Conservation (phyloP, 2,888 invertebrate genomes). For the Drosophila gaucha region DNA sequence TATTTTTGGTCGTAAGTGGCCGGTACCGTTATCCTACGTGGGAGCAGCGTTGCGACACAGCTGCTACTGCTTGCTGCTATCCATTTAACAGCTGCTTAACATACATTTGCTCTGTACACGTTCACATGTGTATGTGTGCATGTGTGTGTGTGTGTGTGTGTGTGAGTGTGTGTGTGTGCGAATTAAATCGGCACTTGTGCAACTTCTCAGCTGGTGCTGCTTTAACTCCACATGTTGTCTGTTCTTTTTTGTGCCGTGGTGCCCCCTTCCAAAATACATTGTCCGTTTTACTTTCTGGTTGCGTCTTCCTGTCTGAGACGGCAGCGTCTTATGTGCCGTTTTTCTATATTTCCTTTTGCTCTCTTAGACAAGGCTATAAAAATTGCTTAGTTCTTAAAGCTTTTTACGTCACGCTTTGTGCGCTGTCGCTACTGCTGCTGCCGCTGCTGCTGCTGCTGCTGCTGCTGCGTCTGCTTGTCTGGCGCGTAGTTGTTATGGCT, state of each 20-base stretch:
- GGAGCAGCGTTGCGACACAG: slow-evolving; percentile 16
- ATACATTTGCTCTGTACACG: slow-evolving; percentile 35
- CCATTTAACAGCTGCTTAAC: slow-evolving; percentile 73
- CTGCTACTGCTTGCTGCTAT: slow-evolving; percentile 36
- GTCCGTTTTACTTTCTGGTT: slow-evolving; percentile 8
- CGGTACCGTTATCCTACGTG: slow-evolving; percentile 39
- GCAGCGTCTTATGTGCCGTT: slow-evolving; percentile 51
- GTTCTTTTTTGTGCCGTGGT: slow-evolving; percentile 29
- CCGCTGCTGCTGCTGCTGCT: slow-evolving; percentile 10
- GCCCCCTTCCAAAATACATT: not conserved
- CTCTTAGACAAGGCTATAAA: slow-evolving; percentile 75
- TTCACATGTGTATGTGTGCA: slow-evolving; percentile 10
- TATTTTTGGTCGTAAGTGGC: slow-evolving; percentile 42
- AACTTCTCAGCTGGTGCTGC: slow-evolving; percentile 58
- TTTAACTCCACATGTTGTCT: slow-evolving; percentile 50
- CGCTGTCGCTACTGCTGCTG: slow-evolving; percentile 14
- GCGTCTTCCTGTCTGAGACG: slow-evolving; percentile 63
- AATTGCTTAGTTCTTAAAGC: slow-evolving; percentile 66
- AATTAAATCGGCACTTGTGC: slow-evolving; percentile 72
- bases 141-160: not conserved
- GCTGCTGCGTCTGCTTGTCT: slow-evolving; percentile 68
- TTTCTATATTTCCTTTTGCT: slow-evolving; percentile 61
- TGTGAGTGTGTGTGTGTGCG: slow-evolving; percentile 26
- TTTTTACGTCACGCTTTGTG: slow-evolving; percentile 53
- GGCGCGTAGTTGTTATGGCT: slow-evolving; percentile 60